A percentile compares a stretch with the other conserved stretches of the same genome.
Conservation (phyloP, 2,797 vertebrate genomes). For the Ctenochaetus hawaiiensis region DNA sequence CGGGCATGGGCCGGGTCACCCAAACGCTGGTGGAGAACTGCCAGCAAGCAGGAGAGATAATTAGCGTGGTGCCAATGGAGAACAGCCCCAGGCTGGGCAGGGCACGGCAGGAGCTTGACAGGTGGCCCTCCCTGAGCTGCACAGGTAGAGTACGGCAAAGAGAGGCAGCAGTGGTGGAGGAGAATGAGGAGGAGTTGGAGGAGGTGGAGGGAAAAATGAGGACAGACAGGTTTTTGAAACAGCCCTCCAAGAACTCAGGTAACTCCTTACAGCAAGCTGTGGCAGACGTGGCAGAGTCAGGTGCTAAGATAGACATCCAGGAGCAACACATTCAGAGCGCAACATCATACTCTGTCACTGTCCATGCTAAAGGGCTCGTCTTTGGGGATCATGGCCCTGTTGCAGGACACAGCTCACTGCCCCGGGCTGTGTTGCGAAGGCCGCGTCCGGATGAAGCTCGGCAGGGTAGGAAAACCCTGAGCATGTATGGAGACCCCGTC, state of each 20-base stretch:
- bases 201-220: slow-evolving; percentile 84
- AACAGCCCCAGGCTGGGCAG: slow-evolving; percentile 79
- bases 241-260: slow-evolving; percentile 62
- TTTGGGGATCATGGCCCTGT: slow-evolving; percentile 50
- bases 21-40: slow-evolving; percentile 70
- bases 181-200: slow-evolving; percentile 76
- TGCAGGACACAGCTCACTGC: slow-evolving; percentile 65
- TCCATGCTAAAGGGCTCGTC: slow-evolving; percentile 51
- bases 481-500: slow-evolving; percentile 84
- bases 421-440: slow-evolving; percentile 75
- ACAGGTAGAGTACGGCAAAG: slow-evolving; percentile 69
- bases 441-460: slow-evolving; percentile 58
- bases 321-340: slow-evolving; percentile 47
- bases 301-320: slow-evolving; percentile 35
- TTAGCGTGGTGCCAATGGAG: slow-evolving; percentile 71
- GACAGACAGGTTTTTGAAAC: slow-evolving; percentile 84
- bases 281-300: slow-evolving; percentile 48
- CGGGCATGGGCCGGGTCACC: slow-evolving; percentile 68
- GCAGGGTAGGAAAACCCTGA: slow-evolving; percentile 75
- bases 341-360: slow-evolving; percentile 42
- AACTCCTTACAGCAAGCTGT: slow-evolving; percentile 51
- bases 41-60: slow-evolving; percentile 56
- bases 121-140: slow-evolving; percentile 75
- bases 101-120: slow-evolving; percentile 69
- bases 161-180: slow-evolving; percentile 76